Base-by-base conservation (phyloP, 2,888 invertebrate species). In the Caenorhabditis sp. region DNA sequence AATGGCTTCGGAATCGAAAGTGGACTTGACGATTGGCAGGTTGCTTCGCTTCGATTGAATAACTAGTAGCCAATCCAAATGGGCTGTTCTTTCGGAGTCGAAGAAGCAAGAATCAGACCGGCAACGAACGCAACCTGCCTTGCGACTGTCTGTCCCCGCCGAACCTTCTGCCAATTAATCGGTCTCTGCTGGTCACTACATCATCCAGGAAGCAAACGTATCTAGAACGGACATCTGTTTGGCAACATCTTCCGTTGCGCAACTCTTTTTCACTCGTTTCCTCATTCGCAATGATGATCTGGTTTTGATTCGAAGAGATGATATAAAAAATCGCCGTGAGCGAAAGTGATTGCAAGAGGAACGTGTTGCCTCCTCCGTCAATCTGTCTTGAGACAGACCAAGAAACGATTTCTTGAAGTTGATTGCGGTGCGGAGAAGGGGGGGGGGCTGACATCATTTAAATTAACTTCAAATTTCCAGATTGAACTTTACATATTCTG, bases 291-390 rank as follows among this genome's bases (percentile, higher is more conserved):
- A 26, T 55, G 24, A 44, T 76, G 60, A 76, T 76, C 76, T 76
- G 67, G 76, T 76, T 76, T 51, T 76, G 76, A 76, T 76, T 74
- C 74, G 40, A 76, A 76, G n/a, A n/a, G n/a, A n/a, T n/a, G n/a
- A n/a, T n/a, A 76, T 65, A 61, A 61, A 76, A 76, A 65, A 65
- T 74, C 47, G 58, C 22, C 11, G 9, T 13, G 35, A 47, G 70
- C 8, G 64, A 67, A 53, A 65, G 65, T 76, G 67, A 67, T 74
- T 67, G 74, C 65, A 47, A 67, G 60, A 67, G 76, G 76, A 76
- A 76, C 76, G 53, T 76, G 76, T 74, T 74, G 60, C 55, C 44
- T n/a, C n/a, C n/a, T n/a, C n/a, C n/a, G n/a, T n/a, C n/a, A n/a
- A n/a, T n/a, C n/a, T n/a, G n/a, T 61, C 20, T 53, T 26, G 35